Percentiles rank a stretch among this genome's conserved stretches.
phyloP scores from a whole-genome alignment of 2,888 invertebrate genomes.

The Acanthoscelides obtectus region DNA sequence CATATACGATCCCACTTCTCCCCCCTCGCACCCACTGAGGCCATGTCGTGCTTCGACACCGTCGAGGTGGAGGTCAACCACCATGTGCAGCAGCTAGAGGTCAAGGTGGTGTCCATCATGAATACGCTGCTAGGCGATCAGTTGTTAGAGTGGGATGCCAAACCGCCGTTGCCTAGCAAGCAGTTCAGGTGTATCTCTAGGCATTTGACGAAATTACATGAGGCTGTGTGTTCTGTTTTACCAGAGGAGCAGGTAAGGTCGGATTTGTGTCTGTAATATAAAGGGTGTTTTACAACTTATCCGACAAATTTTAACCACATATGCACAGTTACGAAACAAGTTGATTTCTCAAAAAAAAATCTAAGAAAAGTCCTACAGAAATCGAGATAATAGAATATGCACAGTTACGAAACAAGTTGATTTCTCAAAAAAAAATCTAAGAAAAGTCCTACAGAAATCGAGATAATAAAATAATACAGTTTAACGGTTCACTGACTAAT shows the following conservation, averaged over 20 bases:
- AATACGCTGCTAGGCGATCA: constrained; percentile 79
- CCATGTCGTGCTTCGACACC: constrained; percentile 58
- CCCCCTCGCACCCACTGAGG: constrained; percentile 54
- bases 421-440: too few species aligned
- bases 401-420: too few species aligned
- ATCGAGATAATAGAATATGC: too few species aligned
- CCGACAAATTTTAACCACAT: too few species aligned
- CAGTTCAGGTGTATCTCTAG: constrained; percentile 81
- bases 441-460: too few species aligned
- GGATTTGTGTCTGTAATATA: too few species aligned
- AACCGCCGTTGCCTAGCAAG: constrained; percentile 91
- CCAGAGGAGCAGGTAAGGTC: constrained; percentile 68
- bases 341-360: too few species aligned
- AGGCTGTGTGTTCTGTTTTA: constrained; percentile 81
- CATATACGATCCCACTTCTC: constrained; percentile 66
- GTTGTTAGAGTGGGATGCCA: constrained; percentile 85
- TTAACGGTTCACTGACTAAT: too few species aligned
- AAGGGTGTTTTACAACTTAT: too few species aligned
- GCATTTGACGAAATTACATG: constrained; percentile 86
- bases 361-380: too few species aligned
- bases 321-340: too few species aligned
- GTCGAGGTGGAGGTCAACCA: constrained; percentile 77
- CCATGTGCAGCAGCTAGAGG: constrained; percentile 89
- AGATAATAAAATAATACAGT: too few species aligned
- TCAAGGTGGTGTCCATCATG: constrained; percentile 87